Percentiles rank a stretch among this genome's conserved stretches.
Evolutionary conservation across 2,797 vertebrate species (phyloP).

Genomic region (Falco cherrug): DNA sequence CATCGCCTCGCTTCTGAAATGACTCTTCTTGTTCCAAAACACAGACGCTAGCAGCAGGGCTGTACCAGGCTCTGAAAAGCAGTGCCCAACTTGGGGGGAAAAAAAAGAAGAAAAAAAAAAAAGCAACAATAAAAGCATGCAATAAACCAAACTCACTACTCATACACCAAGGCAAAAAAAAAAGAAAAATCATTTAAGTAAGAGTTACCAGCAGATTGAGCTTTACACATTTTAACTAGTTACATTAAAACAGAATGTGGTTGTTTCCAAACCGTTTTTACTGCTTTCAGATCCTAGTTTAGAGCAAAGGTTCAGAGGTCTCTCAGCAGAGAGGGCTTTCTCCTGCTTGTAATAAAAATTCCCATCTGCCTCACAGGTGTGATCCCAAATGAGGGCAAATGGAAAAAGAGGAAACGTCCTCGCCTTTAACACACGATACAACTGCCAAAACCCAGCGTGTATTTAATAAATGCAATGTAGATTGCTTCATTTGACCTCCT

Average conservation of each 20-base stretch:
- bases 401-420: neutral
- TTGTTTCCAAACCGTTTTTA: neutral
- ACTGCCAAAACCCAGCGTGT: neutral
- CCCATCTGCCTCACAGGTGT: neutral
- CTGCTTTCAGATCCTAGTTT: neutral
- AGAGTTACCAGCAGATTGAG: neutral
- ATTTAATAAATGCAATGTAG: conserved; percentile 70
- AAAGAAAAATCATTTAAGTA: neutral
- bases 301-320: neutral
- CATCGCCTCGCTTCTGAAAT: neutral
- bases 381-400: neutral
- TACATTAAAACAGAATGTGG: neutral
- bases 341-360: neutral
- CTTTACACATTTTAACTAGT: neutral
- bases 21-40: neutral
- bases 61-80: neutral
- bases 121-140: neutral
- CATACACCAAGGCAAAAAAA: neutral
- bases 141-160: neutral
- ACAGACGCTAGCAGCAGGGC: neutral
- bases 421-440: neutral
- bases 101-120: too few relatives aligned
- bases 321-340: neutral
- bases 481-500: conserved; percentile 63
- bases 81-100: neutral